Evolutionary conservation across 2,113 vertebrate genomes (phyloP).

Genomic region (Donacobius atricapilla): DNA sequence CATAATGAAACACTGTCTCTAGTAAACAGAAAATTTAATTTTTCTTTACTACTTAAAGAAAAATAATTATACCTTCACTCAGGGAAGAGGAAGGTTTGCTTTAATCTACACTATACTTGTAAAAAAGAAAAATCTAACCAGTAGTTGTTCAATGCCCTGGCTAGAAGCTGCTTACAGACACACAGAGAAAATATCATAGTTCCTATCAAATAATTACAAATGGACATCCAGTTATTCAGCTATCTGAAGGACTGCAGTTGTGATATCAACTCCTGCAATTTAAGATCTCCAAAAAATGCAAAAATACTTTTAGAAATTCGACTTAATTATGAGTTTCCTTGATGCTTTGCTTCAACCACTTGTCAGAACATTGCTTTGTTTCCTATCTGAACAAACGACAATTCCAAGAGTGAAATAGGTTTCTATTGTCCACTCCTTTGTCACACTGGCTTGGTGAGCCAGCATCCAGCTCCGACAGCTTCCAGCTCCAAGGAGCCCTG

Average conservation of each 20-base stretch:
- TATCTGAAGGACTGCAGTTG: not conserved
- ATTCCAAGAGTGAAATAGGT: rapidly evolving
- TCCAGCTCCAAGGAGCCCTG: not conserved
- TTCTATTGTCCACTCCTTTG: not conserved
- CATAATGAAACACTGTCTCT: not conserved
- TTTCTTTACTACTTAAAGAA: not conserved
- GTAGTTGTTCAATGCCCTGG: not conserved
- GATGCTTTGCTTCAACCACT: not conserved
- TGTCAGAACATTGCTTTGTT: not conserved
- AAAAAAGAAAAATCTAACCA: not conserved
- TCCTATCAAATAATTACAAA: not conserved
- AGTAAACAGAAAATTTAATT: not conserved
- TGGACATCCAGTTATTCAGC: not conserved
- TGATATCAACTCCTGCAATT: not conserved
- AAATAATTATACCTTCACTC: not conserved
- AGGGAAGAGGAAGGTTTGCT: not conserved
- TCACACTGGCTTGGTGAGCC: not conserved
- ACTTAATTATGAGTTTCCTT: not conserved
- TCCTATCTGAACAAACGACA: not conserved
- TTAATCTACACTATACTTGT: not conserved
- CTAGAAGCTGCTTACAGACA: not conserved
- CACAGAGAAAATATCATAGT: rapidly evolving
- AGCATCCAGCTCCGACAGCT: not conserved
- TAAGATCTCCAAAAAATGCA: not conserved
- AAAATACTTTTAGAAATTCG: not conserved